These are phyloP conservation scores for Neofelis nebulosa DNA, from an alignment of 2,113 vertebrate genomes.

Conservation along the genomic window DNA sequence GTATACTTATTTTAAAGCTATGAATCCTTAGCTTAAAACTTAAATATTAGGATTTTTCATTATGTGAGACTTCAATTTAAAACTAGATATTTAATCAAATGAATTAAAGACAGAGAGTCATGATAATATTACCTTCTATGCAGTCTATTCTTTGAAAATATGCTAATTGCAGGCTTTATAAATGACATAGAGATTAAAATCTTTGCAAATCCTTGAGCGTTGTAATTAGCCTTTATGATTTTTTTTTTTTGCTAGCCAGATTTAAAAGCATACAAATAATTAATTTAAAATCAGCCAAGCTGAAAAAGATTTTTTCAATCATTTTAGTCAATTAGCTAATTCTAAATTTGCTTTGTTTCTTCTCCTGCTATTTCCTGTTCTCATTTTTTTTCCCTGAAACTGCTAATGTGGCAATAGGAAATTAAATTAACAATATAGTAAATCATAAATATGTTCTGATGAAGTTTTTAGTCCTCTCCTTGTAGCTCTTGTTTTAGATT, in stretches of 20 bases:
- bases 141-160: constrained; percentile 56
- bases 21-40: constrained; percentile 33
- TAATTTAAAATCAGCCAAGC: constrained; percentile 40
- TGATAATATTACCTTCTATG: constrained; percentile 43
- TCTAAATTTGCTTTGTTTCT: constrained; percentile 46
- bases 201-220: constrained; percentile 47
- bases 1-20: constrained; percentile 22
- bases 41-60: constrained; percentile 55
- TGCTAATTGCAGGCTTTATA: constrained; percentile 47
- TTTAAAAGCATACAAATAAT: constrained; percentile 23
- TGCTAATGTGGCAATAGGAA: not conserved
- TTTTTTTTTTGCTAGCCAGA: constrained; percentile 30
- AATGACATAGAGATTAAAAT: constrained; percentile 51
- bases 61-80: constrained; percentile 32
- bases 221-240: constrained; percentile 43
- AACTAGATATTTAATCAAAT: constrained; percentile 52
- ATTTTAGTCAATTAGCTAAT: constrained; percentile 40
- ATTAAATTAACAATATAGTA: not conserved
- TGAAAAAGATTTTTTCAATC: constrained; percentile 36
- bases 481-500: not conserved
- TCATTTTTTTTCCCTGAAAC: not conserved
- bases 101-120: constrained; percentile 45
- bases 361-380: constrained; percentile 34
- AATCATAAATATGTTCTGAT: not conserved
- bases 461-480: not conserved